A percentile compares a stretch with the other conserved stretches of the same genome.
Evolutionary conservation across 2,113 vertebrate genomes (phyloP).

Genomic region (Lates calcarifer): DNA sequence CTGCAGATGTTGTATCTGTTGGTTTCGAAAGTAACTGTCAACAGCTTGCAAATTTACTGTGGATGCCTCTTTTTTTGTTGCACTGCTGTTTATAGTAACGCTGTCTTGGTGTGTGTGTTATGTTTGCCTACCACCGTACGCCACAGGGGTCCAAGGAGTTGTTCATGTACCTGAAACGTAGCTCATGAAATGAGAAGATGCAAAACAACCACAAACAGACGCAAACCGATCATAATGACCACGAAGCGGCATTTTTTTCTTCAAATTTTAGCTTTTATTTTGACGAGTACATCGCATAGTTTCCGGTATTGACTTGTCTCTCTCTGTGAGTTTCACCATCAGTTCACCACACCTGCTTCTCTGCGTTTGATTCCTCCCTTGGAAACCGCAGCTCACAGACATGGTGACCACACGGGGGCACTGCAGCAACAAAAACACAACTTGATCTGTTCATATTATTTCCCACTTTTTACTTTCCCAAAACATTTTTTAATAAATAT

Average conservation of each 20-base stretch:
- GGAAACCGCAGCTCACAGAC: constrained; percentile 8
- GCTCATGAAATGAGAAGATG: too few species aligned
- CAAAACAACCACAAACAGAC: background rate
- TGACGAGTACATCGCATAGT: background rate
- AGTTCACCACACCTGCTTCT: constrained; percentile 43
- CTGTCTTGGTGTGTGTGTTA: too few species aligned
- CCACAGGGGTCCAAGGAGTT: too few species aligned
- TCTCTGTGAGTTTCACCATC: background rate
- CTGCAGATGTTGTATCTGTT: too few species aligned
- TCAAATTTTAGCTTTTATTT: constrained; percentile 21
- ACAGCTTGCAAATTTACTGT: too few species aligned
- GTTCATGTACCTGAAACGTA: too few species aligned
- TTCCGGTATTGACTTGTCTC: constrained; percentile 38
- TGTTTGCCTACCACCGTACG: too few species aligned
- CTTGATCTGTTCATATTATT: background rate
- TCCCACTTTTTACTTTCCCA: background rate
- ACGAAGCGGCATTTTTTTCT: background rate
- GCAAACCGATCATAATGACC: background rate
- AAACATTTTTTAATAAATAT: background rate
- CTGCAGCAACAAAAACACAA: background rate
- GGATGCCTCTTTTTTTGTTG: too few species aligned
- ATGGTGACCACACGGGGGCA: constrained; percentile 15
- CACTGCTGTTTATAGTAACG: too few species aligned
- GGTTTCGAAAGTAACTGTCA: too few species aligned
- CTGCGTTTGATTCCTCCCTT: background rate